These are phyloP conservation scores for Melanotaenia nigrans DNA, from an alignment of 2,797 vertebrate genomes.

Conservation along the genomic window DNA sequence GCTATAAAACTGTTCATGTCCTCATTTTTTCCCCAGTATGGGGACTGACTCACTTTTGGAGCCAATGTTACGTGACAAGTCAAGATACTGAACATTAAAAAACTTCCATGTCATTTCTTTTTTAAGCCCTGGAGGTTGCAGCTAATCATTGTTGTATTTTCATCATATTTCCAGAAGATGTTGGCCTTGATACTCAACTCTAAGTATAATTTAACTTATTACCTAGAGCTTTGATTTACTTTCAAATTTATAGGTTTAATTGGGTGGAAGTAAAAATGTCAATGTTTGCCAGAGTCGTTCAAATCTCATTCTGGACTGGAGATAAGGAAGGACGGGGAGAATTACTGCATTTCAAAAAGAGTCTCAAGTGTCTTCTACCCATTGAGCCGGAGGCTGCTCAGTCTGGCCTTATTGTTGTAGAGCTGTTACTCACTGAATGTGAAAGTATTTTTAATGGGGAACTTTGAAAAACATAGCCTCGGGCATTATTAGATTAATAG, in stretches of 20 bases:
- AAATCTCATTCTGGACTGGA: neutral
- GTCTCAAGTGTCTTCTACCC: neutral
- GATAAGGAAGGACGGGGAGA: neutral
- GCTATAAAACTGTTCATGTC: neutral
- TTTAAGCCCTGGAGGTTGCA: neutral
- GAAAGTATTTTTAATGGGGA: slow-evolving; percentile 1
- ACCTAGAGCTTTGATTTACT: slow-evolving; percentile 1
- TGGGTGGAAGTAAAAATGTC: neutral
- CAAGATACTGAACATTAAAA: neutral
- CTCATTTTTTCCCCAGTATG: neutral
- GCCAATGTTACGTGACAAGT: neutral
- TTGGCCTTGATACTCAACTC: neutral
- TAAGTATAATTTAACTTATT: neutral
- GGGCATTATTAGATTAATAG: neutral
- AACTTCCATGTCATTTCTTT: neutral
- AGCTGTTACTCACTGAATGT: neutral
- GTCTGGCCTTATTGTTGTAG: neutral
- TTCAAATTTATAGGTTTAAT: neutral
- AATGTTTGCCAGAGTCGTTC: neutral
- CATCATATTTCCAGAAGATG: slow-evolving; percentile 1
- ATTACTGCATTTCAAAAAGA: neutral
- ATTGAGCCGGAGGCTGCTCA: neutral
- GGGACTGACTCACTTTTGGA: neutral
- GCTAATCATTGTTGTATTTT: neutral
- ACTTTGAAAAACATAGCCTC: neutral